These are phyloP conservation scores for Drosophila picticornis DNA, from an alignment of 2,888 invertebrate genomes.

Conservation along the genomic window DNA sequence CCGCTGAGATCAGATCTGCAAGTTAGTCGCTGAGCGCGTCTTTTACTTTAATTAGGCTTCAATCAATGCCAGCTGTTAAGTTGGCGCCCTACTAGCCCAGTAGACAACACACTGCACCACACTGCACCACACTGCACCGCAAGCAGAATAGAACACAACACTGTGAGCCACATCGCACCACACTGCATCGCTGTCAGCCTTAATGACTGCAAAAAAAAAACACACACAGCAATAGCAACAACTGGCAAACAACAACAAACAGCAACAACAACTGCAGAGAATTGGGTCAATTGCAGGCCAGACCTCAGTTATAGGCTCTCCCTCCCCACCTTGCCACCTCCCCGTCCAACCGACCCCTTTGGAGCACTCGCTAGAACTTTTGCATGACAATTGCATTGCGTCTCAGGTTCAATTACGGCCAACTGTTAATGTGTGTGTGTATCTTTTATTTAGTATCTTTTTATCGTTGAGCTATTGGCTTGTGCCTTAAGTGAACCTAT, in stretches of 20 bases:
- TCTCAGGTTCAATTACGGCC: slow-evolving; percentile 53
- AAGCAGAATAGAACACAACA: neutral
- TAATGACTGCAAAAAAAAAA: slow-evolving; percentile 59
- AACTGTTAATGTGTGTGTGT: slow-evolving; percentile 14
- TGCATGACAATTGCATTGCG: slow-evolving; percentile 43
- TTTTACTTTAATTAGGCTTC: slow-evolving; percentile 71
- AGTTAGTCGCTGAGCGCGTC: neutral
- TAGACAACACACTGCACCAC: neutral
- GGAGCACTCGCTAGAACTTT: slow-evolving; percentile 10
- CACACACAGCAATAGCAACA: slow-evolving; percentile 13
- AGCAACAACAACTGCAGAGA: slow-evolving; percentile 18
- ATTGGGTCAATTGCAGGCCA: slow-evolving; percentile 64
- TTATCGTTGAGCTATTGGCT: slow-evolving; percentile 26
- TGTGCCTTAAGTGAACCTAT: slow-evolving; percentile 25
- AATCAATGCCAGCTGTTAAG: slow-evolving; percentile 70
- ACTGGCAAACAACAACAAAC: slow-evolving; percentile 20
- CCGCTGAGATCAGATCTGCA: neutral
- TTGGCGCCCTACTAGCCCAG: slow-evolving; percentile 60
- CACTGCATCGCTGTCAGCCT: slow-evolving; percentile 45
- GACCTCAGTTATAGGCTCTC: slow-evolving; percentile 23
- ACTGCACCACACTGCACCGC: slow-evolving; percentile 8
- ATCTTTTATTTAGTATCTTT: neutral
- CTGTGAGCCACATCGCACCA: neutral
- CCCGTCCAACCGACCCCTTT: slow-evolving; percentile 1
- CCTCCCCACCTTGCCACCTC: neutral